Evolutionary conservation across 2,888 invertebrate genomes (phyloP), one percentile per base, ranked within the genome.

Genomic region (Micropterix aruncella): DNA sequence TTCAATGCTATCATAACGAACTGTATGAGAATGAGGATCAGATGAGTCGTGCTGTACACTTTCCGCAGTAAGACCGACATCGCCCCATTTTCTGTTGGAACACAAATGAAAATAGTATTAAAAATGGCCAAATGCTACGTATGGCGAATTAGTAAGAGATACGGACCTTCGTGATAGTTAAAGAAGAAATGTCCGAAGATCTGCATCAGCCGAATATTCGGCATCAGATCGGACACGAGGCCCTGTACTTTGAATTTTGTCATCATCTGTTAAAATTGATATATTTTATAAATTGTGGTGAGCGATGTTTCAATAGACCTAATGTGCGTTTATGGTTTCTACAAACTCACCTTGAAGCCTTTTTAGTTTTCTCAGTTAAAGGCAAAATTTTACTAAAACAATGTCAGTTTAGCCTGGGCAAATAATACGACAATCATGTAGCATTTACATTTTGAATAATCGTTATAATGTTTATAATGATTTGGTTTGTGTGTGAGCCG

Each of bases 161-260:
- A 57, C 53, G 66, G 65, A 65, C 81, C 81, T 16, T 74, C 70
- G 49, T 83, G 75, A 55, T 85, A 89, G 57, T 83, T 84, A 58
- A 87, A 81, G 58, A 89, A 70, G 55, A 85, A 89, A 56, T 88
- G 83, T 2, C 89, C 89, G 3, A 77, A 73, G 19, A 73, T 66
- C 60, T 84, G 81, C 80, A 89, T 87, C 48, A 87, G 59, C 53
- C 77, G 75, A 55, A 90, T 84, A 57, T 87, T 86, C 38, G 88
- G 87, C 80, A 86, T 79, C 55, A 89, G 69, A 61, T 89, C 89
- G 59, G 85, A 79, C 67, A 88, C 87, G 42, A 89, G 79, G 62
- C 88, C 88, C 57, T 63, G 65, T 16, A 62, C 53, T 52, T 68
- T 70, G 52, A 57, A 56, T 56, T 66, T 69, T 47, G 55, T 60